phyloP scores from a whole-genome alignment of 2,888 invertebrate genomes.

The Auanema freiburgensis region DNA sequence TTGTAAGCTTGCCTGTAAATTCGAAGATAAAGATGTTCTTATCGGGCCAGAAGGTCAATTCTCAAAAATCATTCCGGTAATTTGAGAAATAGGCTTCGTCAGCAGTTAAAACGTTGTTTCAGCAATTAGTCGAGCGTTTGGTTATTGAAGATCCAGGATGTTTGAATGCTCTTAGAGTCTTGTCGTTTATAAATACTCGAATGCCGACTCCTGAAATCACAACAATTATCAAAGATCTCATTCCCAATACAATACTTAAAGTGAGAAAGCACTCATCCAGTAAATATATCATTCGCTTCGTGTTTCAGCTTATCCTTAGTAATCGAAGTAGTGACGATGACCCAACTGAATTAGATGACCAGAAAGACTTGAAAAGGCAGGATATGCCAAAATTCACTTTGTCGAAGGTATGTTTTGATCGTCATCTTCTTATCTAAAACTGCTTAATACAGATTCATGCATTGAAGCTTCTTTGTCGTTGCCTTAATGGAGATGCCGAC shows the following conservation, averaged over 20 bases:
- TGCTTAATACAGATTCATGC: constrained; percentile 6
- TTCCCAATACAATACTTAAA: neutral
- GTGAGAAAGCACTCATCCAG: neutral
- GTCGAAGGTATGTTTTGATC: constrained; percentile 17
- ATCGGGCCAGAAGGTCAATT: constrained; percentile 1
- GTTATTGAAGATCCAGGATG: constrained; percentile 6
- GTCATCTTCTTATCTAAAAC: neutral
- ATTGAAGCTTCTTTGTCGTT: constrained; percentile 16
- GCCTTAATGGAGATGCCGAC: constrained; percentile 10
- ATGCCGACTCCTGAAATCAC: neutral
- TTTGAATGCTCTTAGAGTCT: constrained; percentile 15
- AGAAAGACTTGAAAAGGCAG: constrained; percentile 20
- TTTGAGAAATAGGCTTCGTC: no score
- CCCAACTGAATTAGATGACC: constrained; percentile 18
- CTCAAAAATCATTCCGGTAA: neutral
- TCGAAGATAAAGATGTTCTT: neutral
- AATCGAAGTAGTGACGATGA: constrained; percentile 1
- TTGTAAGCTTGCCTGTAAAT: constrained; percentile 4
- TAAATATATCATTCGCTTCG: neutral
- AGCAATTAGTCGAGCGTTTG: constrained; percentile 5
- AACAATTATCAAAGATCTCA: neutral
- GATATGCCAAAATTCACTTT: constrained; percentile 23
- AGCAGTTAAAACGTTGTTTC: no score
- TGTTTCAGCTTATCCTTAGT: constrained; percentile 14
- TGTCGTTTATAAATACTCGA: constrained; percentile 7